These are phyloP conservation scores for Melospiza georgiana DNA, from an alignment of 2,113 vertebrate species.

Conservation along the genomic window DNA sequence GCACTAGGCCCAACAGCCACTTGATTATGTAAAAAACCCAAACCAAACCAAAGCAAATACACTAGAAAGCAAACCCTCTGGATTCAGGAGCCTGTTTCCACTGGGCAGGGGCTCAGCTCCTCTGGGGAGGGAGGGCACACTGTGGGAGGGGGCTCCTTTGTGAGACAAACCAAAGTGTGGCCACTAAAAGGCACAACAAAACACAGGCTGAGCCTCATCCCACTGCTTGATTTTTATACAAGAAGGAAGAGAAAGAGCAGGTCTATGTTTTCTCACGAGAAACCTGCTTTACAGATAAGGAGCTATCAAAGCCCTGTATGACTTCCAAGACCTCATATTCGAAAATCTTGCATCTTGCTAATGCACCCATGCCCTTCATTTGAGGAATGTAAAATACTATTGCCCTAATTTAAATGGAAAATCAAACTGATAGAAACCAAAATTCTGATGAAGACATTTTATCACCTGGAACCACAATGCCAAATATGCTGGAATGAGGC, in stretches of 20 bases:
- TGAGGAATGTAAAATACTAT: neutral
- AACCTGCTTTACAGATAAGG: neutral
- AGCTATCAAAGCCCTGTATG: neutral
- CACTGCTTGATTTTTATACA: neutral
- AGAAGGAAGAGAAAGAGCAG: neutral
- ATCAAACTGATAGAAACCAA: neutral
- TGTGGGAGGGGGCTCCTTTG: neutral
- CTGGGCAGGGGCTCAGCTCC: neutral
- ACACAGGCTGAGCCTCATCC: neutral
- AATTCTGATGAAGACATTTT: neutral
- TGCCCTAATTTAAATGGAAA: neutral
- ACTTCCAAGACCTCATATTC: neutral
- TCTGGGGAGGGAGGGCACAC: fast-evolving
- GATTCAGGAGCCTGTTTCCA: neutral
- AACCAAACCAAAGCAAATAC: neutral
- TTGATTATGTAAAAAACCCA: neutral
- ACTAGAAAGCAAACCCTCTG: neutral
- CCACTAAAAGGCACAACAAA: neutral
- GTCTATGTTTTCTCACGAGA: neutral
- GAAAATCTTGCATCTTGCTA: neutral
- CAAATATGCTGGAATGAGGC: neutral
- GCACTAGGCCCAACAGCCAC: neutral
- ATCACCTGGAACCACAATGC: neutral
- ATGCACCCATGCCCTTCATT: neutral
- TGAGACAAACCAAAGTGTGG: neutral